Percentiles rank a stretch among this genome's conserved stretches.
phyloP scores from a whole-genome alignment of 2,113 vertebrate genomes.

The Rhodinocichla rosea region DNA sequence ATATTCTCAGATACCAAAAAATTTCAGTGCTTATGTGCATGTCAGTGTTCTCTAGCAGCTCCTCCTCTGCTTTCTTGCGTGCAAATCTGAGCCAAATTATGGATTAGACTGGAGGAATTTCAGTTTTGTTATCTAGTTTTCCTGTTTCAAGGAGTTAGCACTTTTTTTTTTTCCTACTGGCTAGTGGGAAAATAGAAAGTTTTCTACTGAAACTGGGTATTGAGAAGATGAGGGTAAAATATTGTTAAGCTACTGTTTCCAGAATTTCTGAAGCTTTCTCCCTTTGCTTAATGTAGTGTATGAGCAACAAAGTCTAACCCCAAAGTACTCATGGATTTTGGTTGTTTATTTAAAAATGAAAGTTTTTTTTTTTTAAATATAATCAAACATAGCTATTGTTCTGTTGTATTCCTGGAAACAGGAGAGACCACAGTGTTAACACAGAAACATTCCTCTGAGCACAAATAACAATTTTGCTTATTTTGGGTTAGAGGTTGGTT shows the following conservation, averaged over 20 bases:
- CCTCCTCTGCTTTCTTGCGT: not conserved
- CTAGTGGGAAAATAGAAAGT: not conserved
- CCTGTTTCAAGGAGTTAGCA: not conserved
- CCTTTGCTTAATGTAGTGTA: not conserved
- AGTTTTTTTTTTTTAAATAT: not conserved
- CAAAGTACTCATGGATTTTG: not conserved
- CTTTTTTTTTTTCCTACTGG: not conserved
- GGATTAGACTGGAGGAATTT: not conserved
- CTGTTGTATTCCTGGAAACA: not conserved
- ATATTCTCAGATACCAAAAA: not conserved
- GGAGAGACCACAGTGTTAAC: not conserved
- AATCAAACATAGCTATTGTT: not conserved
- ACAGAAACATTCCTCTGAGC: not conserved
- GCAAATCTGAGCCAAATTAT: not conserved
- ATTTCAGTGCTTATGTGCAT: not conserved
- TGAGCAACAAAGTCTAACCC: not conserved
- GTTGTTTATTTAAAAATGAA: not conserved
- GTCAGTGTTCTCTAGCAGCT: not conserved
- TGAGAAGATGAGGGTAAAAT: not conserved
- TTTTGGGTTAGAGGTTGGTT: not conserved
- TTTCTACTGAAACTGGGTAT: not conserved
- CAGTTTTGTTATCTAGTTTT: not conserved
- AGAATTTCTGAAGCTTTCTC: not conserved
- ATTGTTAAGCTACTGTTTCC: not conserved
- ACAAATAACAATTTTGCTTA: not conserved